phyloP scores from a whole-genome alignment of 2,113 vertebrate species.

The Lagenorhynchus albirostris region DNA sequence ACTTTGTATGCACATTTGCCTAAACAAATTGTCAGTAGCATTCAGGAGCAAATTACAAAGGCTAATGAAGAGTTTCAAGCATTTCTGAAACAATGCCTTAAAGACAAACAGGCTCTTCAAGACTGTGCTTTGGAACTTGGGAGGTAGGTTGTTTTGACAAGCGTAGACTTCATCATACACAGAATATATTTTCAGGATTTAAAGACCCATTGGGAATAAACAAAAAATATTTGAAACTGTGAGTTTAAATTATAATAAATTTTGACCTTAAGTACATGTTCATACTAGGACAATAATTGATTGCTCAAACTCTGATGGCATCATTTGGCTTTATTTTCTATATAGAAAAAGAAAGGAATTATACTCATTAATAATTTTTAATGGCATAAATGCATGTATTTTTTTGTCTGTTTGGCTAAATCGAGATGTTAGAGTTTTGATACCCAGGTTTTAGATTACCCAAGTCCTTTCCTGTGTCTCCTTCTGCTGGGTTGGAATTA shows the following conservation, averaged over 20 bases:
- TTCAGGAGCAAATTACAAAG: slow-evolving; percentile 89
- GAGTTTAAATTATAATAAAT: neutral
- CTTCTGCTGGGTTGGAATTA: neutral
- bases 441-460: neutral
- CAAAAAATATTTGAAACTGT: neutral
- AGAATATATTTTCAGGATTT: neutral
- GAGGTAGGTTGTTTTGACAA: slow-evolving; percentile 73
- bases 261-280: neutral
- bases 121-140: slow-evolving; percentile 85
- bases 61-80: slow-evolving; percentile 89
- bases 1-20: slow-evolving; percentile 87
- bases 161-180: neutral
- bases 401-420: neutral
- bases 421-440: neutral
- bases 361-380: neutral
- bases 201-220: neutral
- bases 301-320: neutral
- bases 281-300: neutral
- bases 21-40: slow-evolving; percentile 83
- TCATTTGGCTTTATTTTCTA: slow-evolving; percentile 27
- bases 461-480: neutral
- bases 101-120: slow-evolving; percentile 86
- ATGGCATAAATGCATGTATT: neutral
- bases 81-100: slow-evolving; percentile 87
- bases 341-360: neutral